A percentile compares a stretch with the other conserved stretches of the same genome.
Conservation (phyloP, 2,888 invertebrate genomes). For the Drosophila longiperda region DNA sequence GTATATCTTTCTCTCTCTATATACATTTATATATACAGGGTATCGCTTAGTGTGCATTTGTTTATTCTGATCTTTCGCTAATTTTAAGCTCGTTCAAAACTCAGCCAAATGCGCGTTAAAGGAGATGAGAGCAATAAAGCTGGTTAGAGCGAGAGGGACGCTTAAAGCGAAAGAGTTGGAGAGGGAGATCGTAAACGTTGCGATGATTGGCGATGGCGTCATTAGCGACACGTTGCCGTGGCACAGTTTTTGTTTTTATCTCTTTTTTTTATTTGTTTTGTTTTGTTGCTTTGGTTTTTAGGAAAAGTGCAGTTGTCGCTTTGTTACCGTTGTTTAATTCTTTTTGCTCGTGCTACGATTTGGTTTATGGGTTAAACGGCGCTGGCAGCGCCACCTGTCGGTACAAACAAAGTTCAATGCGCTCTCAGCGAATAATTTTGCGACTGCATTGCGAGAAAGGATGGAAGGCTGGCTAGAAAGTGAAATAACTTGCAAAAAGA, state of each 20-base stretch:
- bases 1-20: not conserved
- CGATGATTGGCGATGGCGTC: slow-evolving; percentile 63
- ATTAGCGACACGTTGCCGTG: slow-evolving; percentile 60
- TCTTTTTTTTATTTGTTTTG: not conserved
- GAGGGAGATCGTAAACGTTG: slow-evolving; percentile 56
- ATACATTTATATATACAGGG: not conserved
- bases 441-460: slow-evolving; percentile 15
- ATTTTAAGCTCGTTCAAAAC: slow-evolving; percentile 31
- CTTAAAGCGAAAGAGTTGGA: not conserved
- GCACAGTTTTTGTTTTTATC: slow-evolving; percentile 58
- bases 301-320: slow-evolving; percentile 58
- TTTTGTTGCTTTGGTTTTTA: slow-evolving; percentile 1
- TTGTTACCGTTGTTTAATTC: slow-evolving; percentile 35
- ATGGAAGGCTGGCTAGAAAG: slow-evolving; percentile 30
- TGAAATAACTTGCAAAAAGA: slow-evolving; percentile 42
- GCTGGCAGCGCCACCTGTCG: slow-evolving; percentile 50
- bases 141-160: not conserved
- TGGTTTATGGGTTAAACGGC: slow-evolving; percentile 44
- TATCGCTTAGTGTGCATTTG: not conserved
- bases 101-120: slow-evolving; percentile 43
- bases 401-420: slow-evolving; percentile 16
- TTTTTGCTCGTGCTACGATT: slow-evolving; percentile 31
- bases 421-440: slow-evolving; percentile 27
- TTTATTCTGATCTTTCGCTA: slow-evolving; percentile 4
- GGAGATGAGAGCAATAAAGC: slow-evolving; percentile 37